Conservation (phyloP, 92 coral and sea anemone genomes). For the Palythoa heliodiscus region DNA sequence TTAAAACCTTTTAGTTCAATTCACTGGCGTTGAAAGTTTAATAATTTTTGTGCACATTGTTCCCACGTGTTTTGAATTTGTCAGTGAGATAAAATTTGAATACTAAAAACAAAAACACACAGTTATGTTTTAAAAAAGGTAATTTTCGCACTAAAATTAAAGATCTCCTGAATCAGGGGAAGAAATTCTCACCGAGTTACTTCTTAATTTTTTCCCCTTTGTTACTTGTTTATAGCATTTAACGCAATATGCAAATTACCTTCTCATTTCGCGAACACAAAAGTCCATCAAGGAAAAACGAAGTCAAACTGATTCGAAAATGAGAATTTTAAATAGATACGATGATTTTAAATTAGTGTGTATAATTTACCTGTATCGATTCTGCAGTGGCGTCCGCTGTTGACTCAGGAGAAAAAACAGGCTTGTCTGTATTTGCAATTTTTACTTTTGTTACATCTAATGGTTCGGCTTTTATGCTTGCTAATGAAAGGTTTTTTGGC, state of each 20-base stretch:
- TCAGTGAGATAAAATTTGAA: conserved; percentile 16
- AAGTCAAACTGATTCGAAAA: conserved; percentile 23
- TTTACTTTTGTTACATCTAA: conserved; percentile 10
- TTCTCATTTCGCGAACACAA: conserved; percentile 10
- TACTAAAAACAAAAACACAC: conserved; percentile 22
- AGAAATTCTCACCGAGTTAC: neutral
- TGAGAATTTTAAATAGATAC: conserved; percentile 36
- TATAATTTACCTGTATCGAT: conserved; percentile 34
- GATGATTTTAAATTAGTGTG: conserved; percentile 10
- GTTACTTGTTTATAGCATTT: neutral
- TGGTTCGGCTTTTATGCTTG: conserved; percentile 30
- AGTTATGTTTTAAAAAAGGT: neutral
- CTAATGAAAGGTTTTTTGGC: conserved; percentile 32
- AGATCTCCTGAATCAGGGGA: neutral
- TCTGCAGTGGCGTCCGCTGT: conserved; percentile 14
- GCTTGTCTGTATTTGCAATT: neutral
- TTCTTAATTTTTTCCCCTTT: neutral
- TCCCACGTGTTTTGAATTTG: conserved; percentile 28
- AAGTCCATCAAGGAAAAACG: conserved; percentile 22
- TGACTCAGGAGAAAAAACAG: neutral
- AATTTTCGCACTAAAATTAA: neutral
- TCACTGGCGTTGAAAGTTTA: conserved; percentile 12
- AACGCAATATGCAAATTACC: conserved; percentile 34
- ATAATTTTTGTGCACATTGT: conserved; percentile 33
- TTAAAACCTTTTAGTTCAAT: neutral